A percentile compares a stretch with the other conserved stretches of the same genome.
Conservation (phyloP, 2,888 invertebrate species). For the Mycalesis mineus region DNA sequence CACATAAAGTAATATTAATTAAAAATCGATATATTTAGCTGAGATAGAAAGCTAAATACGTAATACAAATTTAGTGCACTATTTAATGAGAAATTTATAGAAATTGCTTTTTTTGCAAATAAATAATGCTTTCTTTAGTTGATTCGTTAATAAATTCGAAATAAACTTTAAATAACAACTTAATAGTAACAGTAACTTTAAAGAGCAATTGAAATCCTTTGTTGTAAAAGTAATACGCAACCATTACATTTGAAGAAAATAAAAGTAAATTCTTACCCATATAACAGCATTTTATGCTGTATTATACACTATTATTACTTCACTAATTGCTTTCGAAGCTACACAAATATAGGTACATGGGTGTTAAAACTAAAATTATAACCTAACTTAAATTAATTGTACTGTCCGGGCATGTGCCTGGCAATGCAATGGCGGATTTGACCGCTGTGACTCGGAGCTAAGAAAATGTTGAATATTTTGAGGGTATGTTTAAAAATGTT, state of each 20-base stretch:
- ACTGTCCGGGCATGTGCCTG: conserved; percentile 52
- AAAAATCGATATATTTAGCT: too few species aligned
- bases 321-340: conserved; percentile 42
- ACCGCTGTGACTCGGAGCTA: conserved; percentile 30
- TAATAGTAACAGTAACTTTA: too few species aligned
- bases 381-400: conserved; percentile 37
- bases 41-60: too few species aligned
- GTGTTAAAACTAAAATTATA: conserved; percentile 21
- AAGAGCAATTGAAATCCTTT: neutral
- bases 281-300: conserved; percentile 50
- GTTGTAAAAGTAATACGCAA: neutral
- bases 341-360: conserved; percentile 32
- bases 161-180: neutral
- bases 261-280: conserved; percentile 50
- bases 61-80: too few species aligned
- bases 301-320: conserved; percentile 36
- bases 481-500: conserved; percentile 14
- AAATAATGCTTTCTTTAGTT: neutral
- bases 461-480: neutral
- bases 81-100: too few species aligned
- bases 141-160: neutral
- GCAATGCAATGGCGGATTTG: conserved; percentile 54
- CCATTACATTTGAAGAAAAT: conserved; percentile 1
- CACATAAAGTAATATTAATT: too few species aligned
- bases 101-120: too few species aligned